A percentile compares a stretch with the other conserved stretches of the same genome.
phyloP scores from a whole-genome alignment of 2,113 vertebrate genomes.

The Thunnus thynnus region DNA sequence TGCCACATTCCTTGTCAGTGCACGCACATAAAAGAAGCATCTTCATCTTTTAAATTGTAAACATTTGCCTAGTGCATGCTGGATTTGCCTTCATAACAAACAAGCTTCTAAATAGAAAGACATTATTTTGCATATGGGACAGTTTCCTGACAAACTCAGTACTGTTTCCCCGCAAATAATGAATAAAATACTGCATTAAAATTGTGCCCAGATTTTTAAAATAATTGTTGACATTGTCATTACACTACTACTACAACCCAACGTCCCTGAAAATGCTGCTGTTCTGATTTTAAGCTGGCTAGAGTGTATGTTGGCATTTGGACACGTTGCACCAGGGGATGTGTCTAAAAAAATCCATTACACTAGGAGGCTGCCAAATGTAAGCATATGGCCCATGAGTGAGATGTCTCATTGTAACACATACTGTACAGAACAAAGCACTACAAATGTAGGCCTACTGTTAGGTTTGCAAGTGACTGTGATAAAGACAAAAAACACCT shows the following conservation, averaged over 20 bases:
- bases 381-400: slow-evolving; percentile 58
- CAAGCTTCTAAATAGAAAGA: slow-evolving; percentile 8
- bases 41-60: slow-evolving; percentile 21
- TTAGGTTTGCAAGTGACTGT: slow-evolving; percentile 9
- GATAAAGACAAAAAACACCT: slow-evolving; percentile 21
- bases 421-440: slow-evolving; percentile 34
- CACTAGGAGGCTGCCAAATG: slow-evolving; percentile 48
- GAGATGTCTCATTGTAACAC: slow-evolving; percentile 54
- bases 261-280: slow-evolving; percentile 37
- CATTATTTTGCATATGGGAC: slow-evolving; percentile 1
- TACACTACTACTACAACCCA: neutral
- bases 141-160: slow-evolving; percentile 8
- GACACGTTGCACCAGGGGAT: slow-evolving; percentile 34
- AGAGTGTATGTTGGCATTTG: slow-evolving; percentile 50
- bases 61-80: slow-evolving; percentile 20
- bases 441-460: slow-evolving; percentile 12
- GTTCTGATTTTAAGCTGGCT: slow-evolving; percentile 42
- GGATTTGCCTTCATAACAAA: slow-evolving; percentile 22
- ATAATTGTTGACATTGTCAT: slow-evolving; percentile 35
- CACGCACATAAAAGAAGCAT: slow-evolving; percentile 21
- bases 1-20: neutral
- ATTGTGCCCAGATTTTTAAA: slow-evolving; percentile 7
- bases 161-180: slow-evolving; percentile 35
- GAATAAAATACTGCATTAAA: slow-evolving; percentile 38
- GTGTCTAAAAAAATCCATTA: slow-evolving; percentile 19